Base-by-base conservation (phyloP, 2,797 vertebrate species). In the Aratinga solstitialis region DNA sequence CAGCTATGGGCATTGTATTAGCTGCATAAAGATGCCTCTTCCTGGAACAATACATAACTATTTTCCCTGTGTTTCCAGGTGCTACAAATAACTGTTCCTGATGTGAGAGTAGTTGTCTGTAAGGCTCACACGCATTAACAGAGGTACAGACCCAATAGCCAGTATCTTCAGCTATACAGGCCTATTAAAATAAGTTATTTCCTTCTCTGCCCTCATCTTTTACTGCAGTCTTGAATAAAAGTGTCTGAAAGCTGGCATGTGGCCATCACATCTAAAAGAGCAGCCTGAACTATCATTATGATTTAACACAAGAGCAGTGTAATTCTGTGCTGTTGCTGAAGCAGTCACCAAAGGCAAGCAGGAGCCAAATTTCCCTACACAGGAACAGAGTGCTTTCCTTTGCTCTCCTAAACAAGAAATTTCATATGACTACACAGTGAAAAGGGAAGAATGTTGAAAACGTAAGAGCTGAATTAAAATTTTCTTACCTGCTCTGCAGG, bases 241-340 rank as follows among this genome's bases (percentile, higher is more conserved):
- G 47, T 62, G 63, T 54, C 21, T 40, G 63, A 12, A 78, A 82
- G 48, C 3, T 84, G 91, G 91, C 79, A 88, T 4, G 20, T 5
- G 26, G 63, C 90, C 84, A 93, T 14, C 40, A 22, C 23, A 84
- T 67, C 73, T 87, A 78, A 80, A 89, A 87, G 67, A 76, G n/a
- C 74, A 84, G 63, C 77, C 74, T 29, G 79, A 40, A 61, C 54
- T 86, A 51, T 63, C n/a, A 62, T 73, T 73, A 90, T 18, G 54
- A 88, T 73, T 48, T 90, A 94, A 77, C 84, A 59, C 61, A 73
- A 51, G 53, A 76, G 63, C 63, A 40, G 47, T 14, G 11, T 58
- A 73, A 93, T 63, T 73, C 90, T 66, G 43, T 34, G 54, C 87
- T 88, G 6, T 26, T 86, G 87, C 76, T 53, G 66, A 83, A 87